Conservation (phyloP, 2,797 vertebrate genomes). For the Cottoperca gobio region DNA sequence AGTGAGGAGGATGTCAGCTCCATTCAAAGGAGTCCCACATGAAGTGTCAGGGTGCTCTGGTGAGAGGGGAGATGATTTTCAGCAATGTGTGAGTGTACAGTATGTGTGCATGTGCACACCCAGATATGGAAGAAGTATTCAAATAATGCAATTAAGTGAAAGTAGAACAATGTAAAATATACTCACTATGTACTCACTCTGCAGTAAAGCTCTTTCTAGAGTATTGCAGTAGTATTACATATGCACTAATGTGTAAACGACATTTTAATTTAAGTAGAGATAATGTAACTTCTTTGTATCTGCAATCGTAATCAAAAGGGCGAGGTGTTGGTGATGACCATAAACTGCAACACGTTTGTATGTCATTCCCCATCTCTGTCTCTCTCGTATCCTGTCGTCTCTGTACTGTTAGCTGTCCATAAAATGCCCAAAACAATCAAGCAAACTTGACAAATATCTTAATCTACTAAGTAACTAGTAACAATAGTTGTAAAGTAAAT, state of each 20-base stretch:
- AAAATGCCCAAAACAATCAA: not conserved
- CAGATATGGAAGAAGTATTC: constrained; percentile 5
- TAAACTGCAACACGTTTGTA: not conserved
- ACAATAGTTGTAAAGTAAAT: constrained; percentile 2
- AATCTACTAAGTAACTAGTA: not conserved
- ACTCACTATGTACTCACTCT: not conserved
- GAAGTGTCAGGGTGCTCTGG: constrained; percentile 57
- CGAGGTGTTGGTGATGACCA: not conserved
- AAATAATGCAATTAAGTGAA: not conserved
- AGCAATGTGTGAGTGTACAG: constrained; percentile 17
- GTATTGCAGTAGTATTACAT: not conserved
- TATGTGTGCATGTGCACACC: constrained; percentile 13
- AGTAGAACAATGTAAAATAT: not conserved
- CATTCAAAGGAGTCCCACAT: constrained; percentile 56
- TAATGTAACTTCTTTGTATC: not conserved
- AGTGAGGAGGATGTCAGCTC: constrained; percentile 67
- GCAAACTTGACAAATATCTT: not conserved
- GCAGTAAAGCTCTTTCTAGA: not conserved
- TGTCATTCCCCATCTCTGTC: not conserved
- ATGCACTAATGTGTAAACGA: not conserved
- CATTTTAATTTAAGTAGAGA: not conserved
- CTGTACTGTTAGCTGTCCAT: not conserved
- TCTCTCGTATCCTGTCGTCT: constrained; percentile 5
- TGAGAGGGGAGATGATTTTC: constrained; percentile 54
- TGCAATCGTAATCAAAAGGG: not conserved